Evolutionary conservation across 2,797 vertebrate genomes (phyloP).

Genomic region (Antennarius maculatus): DNA sequence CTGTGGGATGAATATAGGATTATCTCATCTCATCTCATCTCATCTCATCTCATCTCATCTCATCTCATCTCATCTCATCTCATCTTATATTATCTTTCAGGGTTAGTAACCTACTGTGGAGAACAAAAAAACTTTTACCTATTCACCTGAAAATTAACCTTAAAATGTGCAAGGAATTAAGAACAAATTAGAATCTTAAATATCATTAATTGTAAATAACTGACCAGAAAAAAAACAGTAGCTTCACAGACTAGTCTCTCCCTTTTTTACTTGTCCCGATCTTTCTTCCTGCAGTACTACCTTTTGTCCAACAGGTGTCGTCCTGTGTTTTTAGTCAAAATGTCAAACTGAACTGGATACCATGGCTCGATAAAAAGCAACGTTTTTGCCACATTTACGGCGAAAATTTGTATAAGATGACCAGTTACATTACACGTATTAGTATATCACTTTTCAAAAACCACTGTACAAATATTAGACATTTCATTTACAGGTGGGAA

Average conservation of each 20-base stretch:
- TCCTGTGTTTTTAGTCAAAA: neutral
- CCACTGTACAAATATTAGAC: neutral
- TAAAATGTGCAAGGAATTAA: neutral
- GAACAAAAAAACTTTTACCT: neutral
- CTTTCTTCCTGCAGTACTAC: slow-evolving; percentile 27
- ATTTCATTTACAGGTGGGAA: neutral
- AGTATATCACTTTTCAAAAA: neutral
- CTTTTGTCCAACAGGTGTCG: slow-evolving; percentile 40
- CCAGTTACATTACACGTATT: neutral
- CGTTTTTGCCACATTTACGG: neutral
- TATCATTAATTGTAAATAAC: too few relatives aligned
- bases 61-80: too few relatives aligned
- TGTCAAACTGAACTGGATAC: neutral
- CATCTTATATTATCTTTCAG: too few relatives aligned
- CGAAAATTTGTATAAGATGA: neutral
- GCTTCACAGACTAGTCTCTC: too few relatives aligned
- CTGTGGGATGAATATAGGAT: too few relatives aligned
- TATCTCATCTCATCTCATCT: too few relatives aligned
- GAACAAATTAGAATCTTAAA: too few relatives aligned
- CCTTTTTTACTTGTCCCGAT: too few relatives aligned
- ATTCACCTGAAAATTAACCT: neutral
- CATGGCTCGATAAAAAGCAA: neutral
- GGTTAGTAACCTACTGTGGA: too few relatives aligned
- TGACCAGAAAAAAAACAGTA: too few relatives aligned
- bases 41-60: too few relatives aligned